Evolutionary conservation across 2,113 vertebrate species (phyloP).

Genomic region (Junco hyemalis): DNA sequence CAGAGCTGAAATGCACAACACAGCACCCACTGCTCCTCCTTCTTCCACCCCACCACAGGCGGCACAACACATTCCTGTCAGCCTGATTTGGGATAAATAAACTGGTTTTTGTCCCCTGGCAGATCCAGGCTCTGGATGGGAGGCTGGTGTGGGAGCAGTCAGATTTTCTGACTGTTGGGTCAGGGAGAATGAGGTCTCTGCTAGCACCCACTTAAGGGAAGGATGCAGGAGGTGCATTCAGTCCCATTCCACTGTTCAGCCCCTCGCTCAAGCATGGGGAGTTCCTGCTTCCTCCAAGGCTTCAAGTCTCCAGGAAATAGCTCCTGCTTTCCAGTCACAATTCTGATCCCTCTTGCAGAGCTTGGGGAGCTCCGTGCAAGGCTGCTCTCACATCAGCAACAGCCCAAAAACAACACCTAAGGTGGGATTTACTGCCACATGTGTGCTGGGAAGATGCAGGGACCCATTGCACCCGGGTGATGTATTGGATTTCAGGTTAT

Average conservation of each 20-base stretch:
- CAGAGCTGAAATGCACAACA: accelerated
- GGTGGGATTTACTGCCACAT: constrained; percentile 46
- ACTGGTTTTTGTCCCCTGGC: neutral
- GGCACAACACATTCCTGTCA: accelerated
- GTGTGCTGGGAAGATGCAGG: neutral
- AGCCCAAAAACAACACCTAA: constrained; percentile 20
- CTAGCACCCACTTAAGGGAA: accelerated
- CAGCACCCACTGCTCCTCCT: neutral
- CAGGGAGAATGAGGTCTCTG: neutral
- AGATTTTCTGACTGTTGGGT: neutral
- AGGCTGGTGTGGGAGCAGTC: neutral
- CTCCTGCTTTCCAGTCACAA: neutral
- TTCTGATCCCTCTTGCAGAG: neutral
- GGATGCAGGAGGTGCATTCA: neutral
- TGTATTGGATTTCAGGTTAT: constrained; percentile 62
- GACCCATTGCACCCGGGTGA: neutral
- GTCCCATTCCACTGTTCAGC: neutral
- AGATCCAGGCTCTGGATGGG: neutral
- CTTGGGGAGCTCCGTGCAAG: neutral
- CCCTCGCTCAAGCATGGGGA: neutral
- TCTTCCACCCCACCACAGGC: neutral
- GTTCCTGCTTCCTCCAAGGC: neutral
- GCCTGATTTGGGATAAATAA: neutral
- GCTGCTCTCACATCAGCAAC: constrained; percentile 1
- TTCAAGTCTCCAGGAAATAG: neutral